Evolutionary conservation across 1,140 invertebrate species (phyloP).

Genomic region (Papilio aristodemus): DNA sequence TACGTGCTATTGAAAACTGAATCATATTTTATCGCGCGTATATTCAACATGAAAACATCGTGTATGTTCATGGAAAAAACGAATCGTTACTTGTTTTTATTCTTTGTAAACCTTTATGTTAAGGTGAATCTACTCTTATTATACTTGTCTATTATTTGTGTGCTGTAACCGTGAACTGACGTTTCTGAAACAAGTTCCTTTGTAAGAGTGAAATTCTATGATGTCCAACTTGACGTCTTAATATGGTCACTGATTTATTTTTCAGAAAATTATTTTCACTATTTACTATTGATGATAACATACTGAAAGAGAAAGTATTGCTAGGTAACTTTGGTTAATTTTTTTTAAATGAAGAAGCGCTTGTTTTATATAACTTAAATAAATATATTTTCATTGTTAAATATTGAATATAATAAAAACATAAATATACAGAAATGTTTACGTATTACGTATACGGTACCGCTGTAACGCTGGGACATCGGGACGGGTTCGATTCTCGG

Average conservation of each 20-base stretch:
- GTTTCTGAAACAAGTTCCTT: neutral
- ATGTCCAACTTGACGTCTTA: neutral
- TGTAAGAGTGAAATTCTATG: neutral
- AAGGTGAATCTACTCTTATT: neutral
- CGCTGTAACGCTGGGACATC: too few relatives aligned
- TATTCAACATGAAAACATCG: neutral
- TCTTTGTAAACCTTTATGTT: neutral
- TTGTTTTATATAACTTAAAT: too few relatives aligned
- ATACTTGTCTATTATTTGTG: neutral
- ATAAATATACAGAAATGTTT: too few relatives aligned
- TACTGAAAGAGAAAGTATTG: too few relatives aligned
- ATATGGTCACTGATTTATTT: neutral
- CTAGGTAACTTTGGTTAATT: too few relatives aligned
- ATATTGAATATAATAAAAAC: too few relatives aligned
- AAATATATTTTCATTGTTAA: too few relatives aligned
- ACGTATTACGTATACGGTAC: too few relatives aligned
- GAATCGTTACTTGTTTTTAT: neutral
- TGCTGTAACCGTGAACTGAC: neutral
- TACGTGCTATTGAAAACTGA: conserved; percentile 7
- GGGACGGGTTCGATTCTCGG: too few relatives aligned
- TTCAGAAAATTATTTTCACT: too few relatives aligned
- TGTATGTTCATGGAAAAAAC: neutral
- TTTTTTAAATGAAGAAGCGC: too few relatives aligned
- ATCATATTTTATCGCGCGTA: neutral
- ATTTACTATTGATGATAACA: too few relatives aligned